Evolutionary conservation across 2,113 vertebrate genomes (phyloP).

Genomic region (Brienomyrus longianalis): DNA sequence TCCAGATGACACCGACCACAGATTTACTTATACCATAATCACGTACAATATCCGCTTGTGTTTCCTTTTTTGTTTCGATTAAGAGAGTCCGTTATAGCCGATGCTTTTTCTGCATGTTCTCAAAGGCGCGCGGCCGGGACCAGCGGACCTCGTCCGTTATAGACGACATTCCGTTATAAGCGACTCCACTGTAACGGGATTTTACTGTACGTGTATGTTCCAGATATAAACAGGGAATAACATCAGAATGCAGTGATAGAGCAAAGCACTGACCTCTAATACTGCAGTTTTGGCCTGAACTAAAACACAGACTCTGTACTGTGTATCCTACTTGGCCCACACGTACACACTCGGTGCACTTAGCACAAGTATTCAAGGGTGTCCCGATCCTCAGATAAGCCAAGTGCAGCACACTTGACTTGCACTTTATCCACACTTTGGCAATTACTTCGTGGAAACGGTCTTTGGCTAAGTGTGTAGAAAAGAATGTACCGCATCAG

Average conservation of each 20-base stretch:
- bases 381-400: neutral
- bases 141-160: no score
- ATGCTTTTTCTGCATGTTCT: no score
- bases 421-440: neutral
- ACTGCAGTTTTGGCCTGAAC: neutral
- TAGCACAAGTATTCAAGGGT: neutral
- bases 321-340: neutral
- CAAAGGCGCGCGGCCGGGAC: no score
- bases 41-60: no score
- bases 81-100: no score
- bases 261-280: neutral
- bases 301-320: neutral
- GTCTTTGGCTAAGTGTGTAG: neutral
- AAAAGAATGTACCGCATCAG: neutral
- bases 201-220: neutral
- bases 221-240: conserved; percentile 20
- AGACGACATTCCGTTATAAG: no score
- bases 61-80: no score
- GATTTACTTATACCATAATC: no score
- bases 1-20: no score
- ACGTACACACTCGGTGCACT: neutral
- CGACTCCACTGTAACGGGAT: no score
- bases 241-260: neutral
- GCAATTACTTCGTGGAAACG: neutral
- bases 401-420: neutral